Evolutionary conservation across 2,113 vertebrate genomes (phyloP), one percentile per base, ranked within the genome.

Genomic region (Oceanodroma tethys): DNA sequence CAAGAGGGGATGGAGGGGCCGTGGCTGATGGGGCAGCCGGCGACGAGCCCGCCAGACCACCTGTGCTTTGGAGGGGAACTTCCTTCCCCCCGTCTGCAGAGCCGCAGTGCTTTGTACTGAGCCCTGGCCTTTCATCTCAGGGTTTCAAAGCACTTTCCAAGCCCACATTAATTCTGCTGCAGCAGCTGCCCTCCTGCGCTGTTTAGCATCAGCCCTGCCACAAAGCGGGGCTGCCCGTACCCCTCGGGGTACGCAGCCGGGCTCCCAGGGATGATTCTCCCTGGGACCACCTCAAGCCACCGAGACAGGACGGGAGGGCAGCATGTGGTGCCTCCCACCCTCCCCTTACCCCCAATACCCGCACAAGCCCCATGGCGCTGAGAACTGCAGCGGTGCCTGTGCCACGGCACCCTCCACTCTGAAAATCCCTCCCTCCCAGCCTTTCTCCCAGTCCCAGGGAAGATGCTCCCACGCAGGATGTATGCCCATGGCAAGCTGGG

Each of bases 401-500:
- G 26, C 47, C 52, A 5, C 2, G 4, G 48, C 48, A 36, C 3
- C 5, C 45, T 26, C 65, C 14, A 0, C 10, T 40, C 2, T 1
- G 42, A 73, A 81, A 91, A 89, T 60, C 34, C 38, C 6, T 18
- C 4, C 47, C 32, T 13, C 6, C 1, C 29, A 70, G 21, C 53
- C 45, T 56, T 68, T 18, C 38, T 56, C 36, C 58, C 63, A 38
- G 36, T 26, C 26, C 48, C 48, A 3, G 43, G 62, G 71, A 75
- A 72, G 82, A 52, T 56, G 32, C 3, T 91, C 26, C 29, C 43
- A n/a, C 0, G 0, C 1, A 0, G 76, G 16, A 40, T 1, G 0
- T 0, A 2, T 50, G 26, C 48, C 73, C 11, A 3, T 11, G 52
- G 56, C 29, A 59, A 68, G 13, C 34, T 0, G 0, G 58, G 50